Evolutionary conservation across 2,113 vertebrate genomes (phyloP), one percentile per base, ranked within the genome.

Genomic region (Spheniscus mendiculus): DNA sequence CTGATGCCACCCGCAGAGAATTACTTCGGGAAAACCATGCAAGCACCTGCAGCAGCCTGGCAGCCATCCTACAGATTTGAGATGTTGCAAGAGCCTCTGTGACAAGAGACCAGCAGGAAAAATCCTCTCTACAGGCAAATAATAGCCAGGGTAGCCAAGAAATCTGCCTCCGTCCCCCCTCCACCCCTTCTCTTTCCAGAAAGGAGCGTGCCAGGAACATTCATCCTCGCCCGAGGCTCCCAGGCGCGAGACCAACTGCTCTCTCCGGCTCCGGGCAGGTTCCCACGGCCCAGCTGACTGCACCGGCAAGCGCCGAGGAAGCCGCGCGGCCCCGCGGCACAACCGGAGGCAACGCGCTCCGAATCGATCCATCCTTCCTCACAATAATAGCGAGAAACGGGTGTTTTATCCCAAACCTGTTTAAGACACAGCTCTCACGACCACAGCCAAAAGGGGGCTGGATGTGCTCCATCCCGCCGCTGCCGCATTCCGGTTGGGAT

Each of bases 341-440:
- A 49, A 4, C 29, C 2, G 0, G 25, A n/a, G 62, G 44, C 52
- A 30, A 16, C 15, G 0, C 1, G 2, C n/a, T 42, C 53, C 3
- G 1, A 72, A 5, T 12, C 12, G 3, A 71, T 29, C 67, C 62
- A 5, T 12, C 62, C 38, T 38, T 11, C 38, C 55, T 11, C 34
- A 15, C 12, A 9, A 1, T 5, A 13, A n/a, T 2, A 3, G 34
- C 1, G 4, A 59, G 7, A 5, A 52, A 52, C 0, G 0, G 17
- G 11, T 2, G 1, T 20, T 73, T 26, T 7, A 38, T 1, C 38
- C 61, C 66, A 50, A 34, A 56, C 15, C 20, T n/a, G 29, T 45
- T 27, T 17, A 19, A 69, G 56, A 12, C 1, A 3, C 21, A 42
- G 30, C 42, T 29, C 23, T 66, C 3, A 0, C 2, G 0, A 36